Evolutionary conservation across 2,888 invertebrate genomes (phyloP).

Genomic region (Rhopalosiphum nymphaeae): DNA sequence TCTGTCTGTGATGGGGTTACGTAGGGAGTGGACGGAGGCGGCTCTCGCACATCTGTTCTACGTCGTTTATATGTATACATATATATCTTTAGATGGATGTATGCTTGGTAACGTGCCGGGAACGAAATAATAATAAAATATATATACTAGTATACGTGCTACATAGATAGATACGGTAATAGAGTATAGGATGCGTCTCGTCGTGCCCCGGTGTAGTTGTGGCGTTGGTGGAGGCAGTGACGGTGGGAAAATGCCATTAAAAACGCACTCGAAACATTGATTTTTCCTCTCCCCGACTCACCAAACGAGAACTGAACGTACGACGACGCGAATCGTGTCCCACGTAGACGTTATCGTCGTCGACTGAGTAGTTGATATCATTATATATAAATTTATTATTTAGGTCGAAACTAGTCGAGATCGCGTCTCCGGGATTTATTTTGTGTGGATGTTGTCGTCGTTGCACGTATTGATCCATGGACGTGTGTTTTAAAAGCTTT

Average conservation of each 20-base stretch:
- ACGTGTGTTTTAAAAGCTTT: background rate
- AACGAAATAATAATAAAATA: slow-evolving; percentile 26
- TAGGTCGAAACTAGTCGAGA: slow-evolving; percentile 20
- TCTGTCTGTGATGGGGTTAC: background rate
- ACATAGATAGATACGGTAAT: background rate
- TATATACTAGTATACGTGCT: background rate
- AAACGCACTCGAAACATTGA: slow-evolving; percentile 58
- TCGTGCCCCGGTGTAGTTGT: background rate
- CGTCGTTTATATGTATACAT: background rate
- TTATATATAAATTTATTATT: slow-evolving; percentile 31
- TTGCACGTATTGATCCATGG: background rate
- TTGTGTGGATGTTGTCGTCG: background rate
- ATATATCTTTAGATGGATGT: background rate
- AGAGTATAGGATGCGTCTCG: background rate
- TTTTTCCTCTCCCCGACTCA: slow-evolving; percentile 42
- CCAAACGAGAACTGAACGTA: slow-evolving; percentile 23
- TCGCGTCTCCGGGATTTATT: background rate
- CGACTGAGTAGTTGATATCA: background rate
- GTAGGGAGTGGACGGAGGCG: slow-evolving; percentile 23
- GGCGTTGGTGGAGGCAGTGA: background rate
- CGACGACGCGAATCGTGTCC: background rate
- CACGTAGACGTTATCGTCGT: background rate
- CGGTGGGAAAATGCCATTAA: slow-evolving; percentile 55
- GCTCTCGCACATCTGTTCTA: slow-evolving; percentile 59
- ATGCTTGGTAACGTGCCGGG: background rate